Evolutionary conservation across 2,888 invertebrate genomes (phyloP), one percentile per base, ranked within the genome.

Genomic region (Pyrochroa serraticornis): DNA sequence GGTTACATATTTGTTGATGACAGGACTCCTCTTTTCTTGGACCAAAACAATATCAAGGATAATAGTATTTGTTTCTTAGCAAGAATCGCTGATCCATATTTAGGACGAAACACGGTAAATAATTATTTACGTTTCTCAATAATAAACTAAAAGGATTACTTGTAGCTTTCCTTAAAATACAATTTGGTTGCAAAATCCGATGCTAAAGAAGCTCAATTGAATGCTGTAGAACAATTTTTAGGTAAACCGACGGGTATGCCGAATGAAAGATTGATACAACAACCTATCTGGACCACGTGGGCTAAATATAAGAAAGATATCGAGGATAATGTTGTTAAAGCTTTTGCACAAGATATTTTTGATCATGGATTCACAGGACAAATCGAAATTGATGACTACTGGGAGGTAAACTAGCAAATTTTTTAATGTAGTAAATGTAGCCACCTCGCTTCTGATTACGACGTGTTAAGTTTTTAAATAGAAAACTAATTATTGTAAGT

Each of bases 241-340:
- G 84, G 84, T 1, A 86, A 85, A 68, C 89, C 92, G 0, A 77
- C 37, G 73, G 75, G 70, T 10, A 67, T 84, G 45, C 92, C 92
- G 0, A 86, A 89, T 67, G 80, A 82, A 52, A 80, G 84, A 46
- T 90, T 93, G 86, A 85, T 95, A 14, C 80, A 82, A 47, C 83
- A 91, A 74, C 95, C 95, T 0, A 86, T 95, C 54, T 95, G 93
- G 93, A 93, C 94, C 0, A 93, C 94, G 0, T 93, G 93, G 91
- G 91, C 91, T 0, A 83, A 86, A 58, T 92, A 90, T 73, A 86
- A 87, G 65, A 80, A 83, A 1, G 82, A 85, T 61, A 87, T 95
- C 1, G 84, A 85, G 61, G 88, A 92, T 60, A 66, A 75, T 0
- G 79, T 80, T 7, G 83, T 93, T 0, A 79, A 84, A 64, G 73